phyloP scores from a whole-genome alignment of 2,113 vertebrate genomes.

The Nothocercus nigrocapillus region DNA sequence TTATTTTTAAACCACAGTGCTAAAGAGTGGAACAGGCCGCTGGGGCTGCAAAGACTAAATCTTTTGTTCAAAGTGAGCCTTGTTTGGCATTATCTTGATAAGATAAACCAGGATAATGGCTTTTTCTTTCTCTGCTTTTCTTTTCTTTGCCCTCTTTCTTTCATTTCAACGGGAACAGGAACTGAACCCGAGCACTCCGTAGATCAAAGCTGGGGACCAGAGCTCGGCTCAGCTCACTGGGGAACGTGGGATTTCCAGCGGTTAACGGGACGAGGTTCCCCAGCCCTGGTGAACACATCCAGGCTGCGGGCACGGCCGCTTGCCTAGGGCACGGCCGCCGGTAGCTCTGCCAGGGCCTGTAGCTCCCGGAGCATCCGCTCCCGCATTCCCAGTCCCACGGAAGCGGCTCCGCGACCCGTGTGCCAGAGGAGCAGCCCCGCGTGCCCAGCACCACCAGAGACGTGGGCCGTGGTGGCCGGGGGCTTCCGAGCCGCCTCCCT shows the following conservation, averaged over 20 bases:
- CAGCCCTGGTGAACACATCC: neutral
- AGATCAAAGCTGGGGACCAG: neutral
- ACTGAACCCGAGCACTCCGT: neutral
- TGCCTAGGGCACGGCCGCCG: no score
- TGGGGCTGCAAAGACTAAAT: neutral
- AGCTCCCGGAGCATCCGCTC: neutral
- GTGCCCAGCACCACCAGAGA: no score
- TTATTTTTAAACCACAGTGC: conserved; percentile 53
- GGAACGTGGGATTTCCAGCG: fast-evolving
- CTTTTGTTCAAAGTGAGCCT: conserved; percentile 30
- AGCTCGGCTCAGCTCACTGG: neutral
- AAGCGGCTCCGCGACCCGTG: no score
- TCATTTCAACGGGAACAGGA: neutral
- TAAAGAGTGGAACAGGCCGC: conserved; percentile 1
- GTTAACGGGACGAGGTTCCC: neutral
- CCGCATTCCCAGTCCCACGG: no score
- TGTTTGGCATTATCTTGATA: conserved; percentile 4
- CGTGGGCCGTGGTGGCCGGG: no score
- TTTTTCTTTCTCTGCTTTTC: neutral
- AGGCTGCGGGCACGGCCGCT: neutral
- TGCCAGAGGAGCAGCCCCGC: no score
- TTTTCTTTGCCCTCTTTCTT: neutral
- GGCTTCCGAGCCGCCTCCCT: neutral
- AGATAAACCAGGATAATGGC: conserved; percentile 39
- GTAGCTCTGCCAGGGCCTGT: neutral